Percentiles rank a stretch among this genome's conserved stretches.
Evolutionary conservation across 2,113 vertebrate species (phyloP).

Genomic region (Heptranchias perlo): DNA sequence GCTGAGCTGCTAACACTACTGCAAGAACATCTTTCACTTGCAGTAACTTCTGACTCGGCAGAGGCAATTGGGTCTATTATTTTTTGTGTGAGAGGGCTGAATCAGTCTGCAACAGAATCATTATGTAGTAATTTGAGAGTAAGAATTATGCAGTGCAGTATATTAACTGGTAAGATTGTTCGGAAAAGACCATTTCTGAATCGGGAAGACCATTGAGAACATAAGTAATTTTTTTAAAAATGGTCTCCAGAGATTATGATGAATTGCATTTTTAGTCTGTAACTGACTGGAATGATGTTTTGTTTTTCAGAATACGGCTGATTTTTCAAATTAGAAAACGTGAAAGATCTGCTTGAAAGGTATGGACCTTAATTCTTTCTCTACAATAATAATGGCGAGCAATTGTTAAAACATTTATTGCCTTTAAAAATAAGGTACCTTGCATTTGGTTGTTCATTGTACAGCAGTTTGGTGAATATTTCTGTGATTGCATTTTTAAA

Average conservation of each 20-base stretch:
- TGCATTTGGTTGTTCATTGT: not conserved
- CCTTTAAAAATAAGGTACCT: not conserved
- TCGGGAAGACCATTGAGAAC: not conserved
- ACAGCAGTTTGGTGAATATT: not conserved
- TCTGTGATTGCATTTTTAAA: conserved; percentile 23
- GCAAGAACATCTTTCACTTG: not conserved
- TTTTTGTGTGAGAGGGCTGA: not conserved
- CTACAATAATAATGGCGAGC: not conserved
- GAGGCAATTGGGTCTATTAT: not conserved
- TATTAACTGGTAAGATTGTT: not conserved
- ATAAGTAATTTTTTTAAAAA: not conserved
- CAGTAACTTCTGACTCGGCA: not conserved
- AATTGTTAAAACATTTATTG: not conserved
- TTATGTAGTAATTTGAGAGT: not conserved
- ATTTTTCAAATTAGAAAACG: conserved; percentile 4
- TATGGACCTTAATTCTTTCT: not conserved
- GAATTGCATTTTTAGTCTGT: not conserved
- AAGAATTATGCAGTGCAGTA: not conserved
- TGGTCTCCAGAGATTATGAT: not conserved
- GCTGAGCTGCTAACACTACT: conserved; percentile 47
- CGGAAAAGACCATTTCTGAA: not conserved
- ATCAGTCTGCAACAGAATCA: not conserved
- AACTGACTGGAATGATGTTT: not conserved
- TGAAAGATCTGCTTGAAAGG: conserved; percentile 18
- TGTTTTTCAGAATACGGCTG: not conserved